phyloP scores from a whole-genome alignment of 2,113 vertebrate genomes.

The Rhegmatorhina hoffmannsi region DNA sequence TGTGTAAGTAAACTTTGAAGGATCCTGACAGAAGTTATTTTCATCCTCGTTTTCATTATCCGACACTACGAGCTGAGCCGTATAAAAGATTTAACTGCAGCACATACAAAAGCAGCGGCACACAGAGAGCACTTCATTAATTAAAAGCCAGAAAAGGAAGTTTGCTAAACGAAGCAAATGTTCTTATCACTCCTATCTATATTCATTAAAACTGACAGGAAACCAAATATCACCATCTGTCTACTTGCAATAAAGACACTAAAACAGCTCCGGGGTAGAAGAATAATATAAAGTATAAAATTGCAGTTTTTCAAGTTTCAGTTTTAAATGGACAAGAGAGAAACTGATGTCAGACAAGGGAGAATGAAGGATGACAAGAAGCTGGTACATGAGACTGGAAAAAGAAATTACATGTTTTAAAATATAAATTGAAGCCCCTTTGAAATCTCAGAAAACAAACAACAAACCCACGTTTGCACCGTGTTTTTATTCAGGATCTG shows the following conservation, averaged over 20 bases:
- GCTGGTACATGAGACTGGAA: neutral
- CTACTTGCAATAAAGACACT: conserved; percentile 73
- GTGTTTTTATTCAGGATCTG: neutral
- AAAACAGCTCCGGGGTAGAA: conserved; percentile 70
- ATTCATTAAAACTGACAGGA: conserved; percentile 78
- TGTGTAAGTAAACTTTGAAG: conserved; percentile 5
- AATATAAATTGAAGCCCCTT: neutral
- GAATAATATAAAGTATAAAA: conserved; percentile 68
- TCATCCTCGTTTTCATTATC: neutral
- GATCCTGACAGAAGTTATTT: neutral
- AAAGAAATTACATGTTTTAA: neutral
- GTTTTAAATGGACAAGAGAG: conserved; percentile 45
- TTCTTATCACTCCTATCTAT: conserved; percentile 76
- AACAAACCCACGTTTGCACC: neutral
- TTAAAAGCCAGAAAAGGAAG: conserved; percentile 76
- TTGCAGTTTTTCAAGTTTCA: conserved; percentile 60
- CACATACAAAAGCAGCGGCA: conserved; percentile 52
- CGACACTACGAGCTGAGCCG: neutral
- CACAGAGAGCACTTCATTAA: conserved; percentile 71
- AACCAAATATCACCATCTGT: conserved; percentile 80
- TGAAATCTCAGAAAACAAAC: neutral
- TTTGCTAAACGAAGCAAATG: conserved; percentile 77
- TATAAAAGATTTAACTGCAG: conserved; percentile 4
- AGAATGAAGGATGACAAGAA: conserved; percentile 2
- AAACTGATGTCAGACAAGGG: neutral